Conservation (phyloP, 2,888 invertebrate species). For the Macropis europaea region DNA sequence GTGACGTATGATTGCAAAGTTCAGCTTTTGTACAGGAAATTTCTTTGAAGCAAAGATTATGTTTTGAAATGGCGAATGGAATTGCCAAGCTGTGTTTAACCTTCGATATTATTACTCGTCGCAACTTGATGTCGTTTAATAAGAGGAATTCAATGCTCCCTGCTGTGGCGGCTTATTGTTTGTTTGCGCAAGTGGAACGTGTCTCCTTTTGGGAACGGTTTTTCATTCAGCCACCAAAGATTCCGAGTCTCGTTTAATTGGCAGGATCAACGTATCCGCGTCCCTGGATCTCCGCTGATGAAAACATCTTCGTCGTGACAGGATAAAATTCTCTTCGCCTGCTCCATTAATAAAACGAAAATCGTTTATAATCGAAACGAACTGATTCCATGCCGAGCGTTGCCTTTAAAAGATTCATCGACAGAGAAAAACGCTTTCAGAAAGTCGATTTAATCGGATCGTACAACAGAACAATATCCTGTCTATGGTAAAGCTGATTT, state of each 20-base stretch:
- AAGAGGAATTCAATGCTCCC: slow-evolving; percentile 2
- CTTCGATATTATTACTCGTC: slow-evolving; percentile 10
- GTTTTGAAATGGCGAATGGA: background rate
- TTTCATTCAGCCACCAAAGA: background rate
- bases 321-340: no score
- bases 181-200: no score
- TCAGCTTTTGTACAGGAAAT: background rate
- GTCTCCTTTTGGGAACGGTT: background rate
- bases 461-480: no score
- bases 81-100: background rate
- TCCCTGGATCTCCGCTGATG: background rate
- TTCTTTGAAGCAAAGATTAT: background rate
- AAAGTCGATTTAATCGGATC: no score
- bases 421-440: no score
- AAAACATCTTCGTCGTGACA: no score
- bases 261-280: background rate
- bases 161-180: background rate
- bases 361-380: no score
- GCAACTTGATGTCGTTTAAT: slow-evolving; percentile 14
- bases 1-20: background rate
- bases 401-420: no score
- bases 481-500: no score
- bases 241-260: slow-evolving; percentile 15
- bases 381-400: no score
- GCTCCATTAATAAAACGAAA: no score